phyloP scores from a whole-genome alignment of 2,113 vertebrate species.

The Numida meleagris region DNA sequence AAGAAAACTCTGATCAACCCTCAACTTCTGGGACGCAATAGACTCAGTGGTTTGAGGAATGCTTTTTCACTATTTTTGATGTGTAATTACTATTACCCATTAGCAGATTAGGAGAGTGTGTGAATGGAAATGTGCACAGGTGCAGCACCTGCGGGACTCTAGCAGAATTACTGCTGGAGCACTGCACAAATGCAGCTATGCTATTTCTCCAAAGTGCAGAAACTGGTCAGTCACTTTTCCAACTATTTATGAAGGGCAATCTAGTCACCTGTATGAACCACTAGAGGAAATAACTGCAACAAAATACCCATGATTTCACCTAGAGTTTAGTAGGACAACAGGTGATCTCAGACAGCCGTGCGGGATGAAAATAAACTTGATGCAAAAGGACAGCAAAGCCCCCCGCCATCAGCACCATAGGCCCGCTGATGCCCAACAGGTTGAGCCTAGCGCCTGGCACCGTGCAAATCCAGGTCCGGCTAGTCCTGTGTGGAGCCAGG shows the following conservation, averaged over 20 bases:
- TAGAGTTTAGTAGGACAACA: background rate
- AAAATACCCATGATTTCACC: background rate
- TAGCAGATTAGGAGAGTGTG: background rate
- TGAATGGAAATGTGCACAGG: background rate
- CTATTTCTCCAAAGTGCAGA: background rate
- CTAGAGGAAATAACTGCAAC: background rate
- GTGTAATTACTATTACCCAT: background rate
- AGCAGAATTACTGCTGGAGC: background rate
- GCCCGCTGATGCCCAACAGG: too few relatives aligned
- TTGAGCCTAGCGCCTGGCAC: background rate
- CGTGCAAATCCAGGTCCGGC: background rate
- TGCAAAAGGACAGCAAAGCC: background rate
- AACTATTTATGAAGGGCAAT: background rate
- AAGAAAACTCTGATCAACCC: background rate
- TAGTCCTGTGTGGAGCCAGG: background rate
- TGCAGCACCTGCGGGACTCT: background rate
- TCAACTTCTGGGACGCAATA: background rate
- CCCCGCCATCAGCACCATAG: too few relatives aligned
- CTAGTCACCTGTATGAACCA: fast-evolving
- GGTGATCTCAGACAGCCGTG: background rate
- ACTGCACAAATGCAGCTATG: background rate
- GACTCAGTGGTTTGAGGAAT: background rate
- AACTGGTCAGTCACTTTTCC: background rate
- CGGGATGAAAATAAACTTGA: background rate
- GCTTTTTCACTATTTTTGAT: background rate